Base-by-base conservation (phyloP, 2,888 invertebrate genomes). In the Helicoverpa assulta region DNA sequence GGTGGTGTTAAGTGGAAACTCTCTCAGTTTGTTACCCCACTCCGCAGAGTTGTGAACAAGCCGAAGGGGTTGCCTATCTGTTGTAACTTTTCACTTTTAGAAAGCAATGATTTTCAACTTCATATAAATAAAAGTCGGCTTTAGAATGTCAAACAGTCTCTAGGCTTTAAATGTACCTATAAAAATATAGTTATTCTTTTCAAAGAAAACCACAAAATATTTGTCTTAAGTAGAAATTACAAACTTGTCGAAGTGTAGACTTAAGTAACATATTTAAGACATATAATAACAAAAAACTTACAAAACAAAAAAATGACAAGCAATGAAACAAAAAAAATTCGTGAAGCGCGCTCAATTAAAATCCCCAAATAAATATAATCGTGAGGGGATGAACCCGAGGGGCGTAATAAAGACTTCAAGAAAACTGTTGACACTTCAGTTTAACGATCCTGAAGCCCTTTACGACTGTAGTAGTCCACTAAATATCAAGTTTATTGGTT, bases 401-500 rank as follows among this genome's bases (percentile, higher is more conserved):
- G 67, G 33, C 51, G 57, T 21, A 67, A 69, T 78, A 78, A 83
- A 76, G 61, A 71, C 68, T 78, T 75, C 78, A 78, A 51, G 71
- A 67, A 78, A 68, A n/a, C 59, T 60, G 60, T 70, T 73, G 69
- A 76, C 82, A 78, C 70, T 78, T 78, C 57, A 76, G 67, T 78
- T 78, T 81, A 69, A 81, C 81, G 74, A 65, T n/a, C 37, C 47
- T 47, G 50, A 26, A 61, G 67, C 71, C 74, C 47, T 71, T 72
- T 75, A 75, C 70, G 74, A 69, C 14, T 55, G 37, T 54, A 59
- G 70, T 61, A 60, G 76, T 65, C 70, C 75, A 56, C 57, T 82
- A 82, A 80, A 82, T 62, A 70, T 62, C 26, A 65, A 71, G 76
- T 83, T 83, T 84, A 83, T 80, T 72, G 51, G 63, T 62, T 69